A percentile compares a stretch with the other conserved stretches of the same genome.
phyloP scores from a whole-genome alignment of 1,140 invertebrate species.

The Drosophila sp. region DNA sequence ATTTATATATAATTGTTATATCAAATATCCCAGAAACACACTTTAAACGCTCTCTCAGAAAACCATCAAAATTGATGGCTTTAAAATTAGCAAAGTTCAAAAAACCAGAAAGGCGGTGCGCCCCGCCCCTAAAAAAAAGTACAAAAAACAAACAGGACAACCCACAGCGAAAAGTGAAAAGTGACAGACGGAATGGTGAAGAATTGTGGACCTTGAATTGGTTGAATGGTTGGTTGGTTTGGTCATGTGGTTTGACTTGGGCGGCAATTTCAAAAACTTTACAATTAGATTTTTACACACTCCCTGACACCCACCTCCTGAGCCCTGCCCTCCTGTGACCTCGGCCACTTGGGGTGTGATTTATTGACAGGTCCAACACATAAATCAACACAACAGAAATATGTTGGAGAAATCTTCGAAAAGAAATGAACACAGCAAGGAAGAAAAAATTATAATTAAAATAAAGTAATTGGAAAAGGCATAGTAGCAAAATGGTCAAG shows the following conservation, averaged over 20 bases:
- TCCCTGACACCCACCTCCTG: slow-evolving; percentile 33
- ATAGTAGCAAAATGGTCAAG: slow-evolving; percentile 16
- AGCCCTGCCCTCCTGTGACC: slow-evolving; percentile 31
- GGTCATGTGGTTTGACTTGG: slow-evolving; percentile 13
- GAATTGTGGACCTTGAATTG: slow-evolving; percentile 11
- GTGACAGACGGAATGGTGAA: background rate
- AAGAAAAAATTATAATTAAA: slow-evolving; percentile 12
- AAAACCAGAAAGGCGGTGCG: slow-evolving; percentile 14
- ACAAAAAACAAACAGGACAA: background rate
- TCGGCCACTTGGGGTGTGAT: slow-evolving; percentile 47
- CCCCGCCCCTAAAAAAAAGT: background rate
- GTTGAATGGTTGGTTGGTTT: background rate
- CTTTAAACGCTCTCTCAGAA: slow-evolving; percentile 69
- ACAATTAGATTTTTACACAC: slow-evolving; percentile 70
- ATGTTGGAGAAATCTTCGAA: slow-evolving; percentile 40
- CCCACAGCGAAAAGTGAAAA: slow-evolving; percentile 22
- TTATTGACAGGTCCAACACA: slow-evolving; percentile 60
- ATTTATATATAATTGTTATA: slow-evolving; percentile 79
- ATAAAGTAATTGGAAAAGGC: slow-evolving; percentile 13
- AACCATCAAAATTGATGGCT: slow-evolving; percentile 70
- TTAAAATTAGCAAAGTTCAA: slow-evolving; percentile 64
- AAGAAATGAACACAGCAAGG: slow-evolving; percentile 24
- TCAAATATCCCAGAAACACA: slow-evolving; percentile 65
- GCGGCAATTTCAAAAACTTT: slow-evolving; percentile 66
- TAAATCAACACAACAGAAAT: slow-evolving; percentile 64